These are phyloP conservation scores for Nomada hirtipes DNA, from an alignment of 2,888 invertebrate genomes.

Conservation along the genomic window DNA sequence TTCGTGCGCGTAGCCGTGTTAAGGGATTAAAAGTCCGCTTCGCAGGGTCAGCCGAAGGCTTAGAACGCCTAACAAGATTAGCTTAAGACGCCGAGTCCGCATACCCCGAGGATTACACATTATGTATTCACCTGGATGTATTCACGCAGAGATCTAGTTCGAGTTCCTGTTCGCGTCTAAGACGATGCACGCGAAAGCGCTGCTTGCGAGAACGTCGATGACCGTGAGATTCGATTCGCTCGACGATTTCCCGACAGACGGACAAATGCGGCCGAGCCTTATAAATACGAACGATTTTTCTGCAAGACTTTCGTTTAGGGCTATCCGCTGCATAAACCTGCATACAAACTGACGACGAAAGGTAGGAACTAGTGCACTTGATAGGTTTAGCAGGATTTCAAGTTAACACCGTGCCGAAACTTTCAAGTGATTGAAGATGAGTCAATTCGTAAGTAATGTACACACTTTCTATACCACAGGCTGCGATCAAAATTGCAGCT, in stretches of 20 bases:
- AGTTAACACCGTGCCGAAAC: too few relatives aligned
- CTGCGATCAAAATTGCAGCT: too few relatives aligned
- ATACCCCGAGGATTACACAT: slow-evolving; percentile 83
- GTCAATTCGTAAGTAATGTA: too few relatives aligned
- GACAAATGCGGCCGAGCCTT: neutral
- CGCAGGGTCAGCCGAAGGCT: slow-evolving; percentile 82
- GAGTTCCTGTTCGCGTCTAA: slow-evolving; percentile 63
- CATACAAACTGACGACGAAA: too few relatives aligned
- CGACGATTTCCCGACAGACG: slow-evolving; percentile 7
- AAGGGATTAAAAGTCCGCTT: slow-evolving; percentile 82
- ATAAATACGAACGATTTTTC: neutral
- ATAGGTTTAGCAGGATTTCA: neutral
- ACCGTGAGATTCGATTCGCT: slow-evolving; percentile 32
- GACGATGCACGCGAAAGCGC: slow-evolving; percentile 47
- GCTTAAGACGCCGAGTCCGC: slow-evolving; percentile 83
- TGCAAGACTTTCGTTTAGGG: too few relatives aligned
- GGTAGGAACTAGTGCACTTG: too few relatives aligned
- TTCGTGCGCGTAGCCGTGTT: slow-evolving; percentile 78
- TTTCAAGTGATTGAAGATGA: too few relatives aligned
- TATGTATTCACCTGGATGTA: slow-evolving; percentile 83
- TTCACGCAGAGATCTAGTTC: slow-evolving; percentile 80
- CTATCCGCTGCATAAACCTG: too few relatives aligned
- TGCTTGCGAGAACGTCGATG: slow-evolving; percentile 41
- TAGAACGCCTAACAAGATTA: slow-evolving; percentile 84
- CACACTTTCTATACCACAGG: too few relatives aligned